Evolutionary conservation across 2,888 invertebrate species (phyloP).

Genomic region (Tinea trinotella): DNA sequence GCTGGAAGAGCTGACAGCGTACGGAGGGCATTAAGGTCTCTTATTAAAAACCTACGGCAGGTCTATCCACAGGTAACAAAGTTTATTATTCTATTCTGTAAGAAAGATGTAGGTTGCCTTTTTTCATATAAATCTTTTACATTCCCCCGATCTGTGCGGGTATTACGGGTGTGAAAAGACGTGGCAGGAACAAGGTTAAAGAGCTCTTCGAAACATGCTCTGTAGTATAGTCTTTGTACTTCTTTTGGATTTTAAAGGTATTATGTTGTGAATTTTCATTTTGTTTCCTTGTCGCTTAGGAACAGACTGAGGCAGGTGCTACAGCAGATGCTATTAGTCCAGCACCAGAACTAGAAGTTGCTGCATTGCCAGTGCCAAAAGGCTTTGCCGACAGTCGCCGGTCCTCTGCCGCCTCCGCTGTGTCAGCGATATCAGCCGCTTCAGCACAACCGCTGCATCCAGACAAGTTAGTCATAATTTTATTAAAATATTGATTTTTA

Average conservation of each 20-base stretch:
- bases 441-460: conserved; percentile 43
- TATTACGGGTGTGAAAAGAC: too few species aligned
- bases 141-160: too few species aligned
- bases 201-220: too few species aligned
- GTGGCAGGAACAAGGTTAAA: too few species aligned
- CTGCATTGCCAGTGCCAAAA: conserved; percentile 79
- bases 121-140: too few species aligned
- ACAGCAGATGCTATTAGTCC: not conserved
- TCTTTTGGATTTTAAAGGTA: too few species aligned
- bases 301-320: conserved; percentile 23
- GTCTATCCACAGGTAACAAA: conserved; percentile 44
- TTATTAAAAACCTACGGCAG: conserved; percentile 46
- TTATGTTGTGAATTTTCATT: too few species aligned
- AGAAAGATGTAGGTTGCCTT: too few species aligned
- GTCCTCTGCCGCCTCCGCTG: conserved; percentile 72
- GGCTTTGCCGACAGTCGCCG: conserved; percentile 88
- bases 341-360: conserved; percentile 24
- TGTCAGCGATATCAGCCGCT: conserved; percentile 54
- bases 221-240: too few species aligned
- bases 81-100: too few species aligned
- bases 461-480: conserved; percentile 47
- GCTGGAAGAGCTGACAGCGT: conserved; percentile 61
- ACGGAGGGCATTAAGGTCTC: conserved; percentile 47
- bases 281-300: conserved; percentile 29
- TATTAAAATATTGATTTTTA: not conserved